A percentile compares a stretch with the other conserved stretches of the same genome.
Evolutionary conservation across 1,140 invertebrate genomes (phyloP).

Genomic region (Lasioglossum albipes): DNA sequence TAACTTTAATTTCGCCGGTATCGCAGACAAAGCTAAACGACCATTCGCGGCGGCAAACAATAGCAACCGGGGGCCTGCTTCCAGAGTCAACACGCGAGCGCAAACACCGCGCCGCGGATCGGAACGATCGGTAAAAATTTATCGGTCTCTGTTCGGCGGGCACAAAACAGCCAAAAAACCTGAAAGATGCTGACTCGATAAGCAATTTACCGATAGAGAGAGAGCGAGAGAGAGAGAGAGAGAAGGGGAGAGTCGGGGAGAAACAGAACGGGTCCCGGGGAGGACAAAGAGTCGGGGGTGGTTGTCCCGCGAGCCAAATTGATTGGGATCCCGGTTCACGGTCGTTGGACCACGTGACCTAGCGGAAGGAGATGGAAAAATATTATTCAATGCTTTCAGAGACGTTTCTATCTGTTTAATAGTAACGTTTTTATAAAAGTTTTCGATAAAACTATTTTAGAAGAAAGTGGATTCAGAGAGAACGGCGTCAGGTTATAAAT

Average conservation of each 20-base stretch:
- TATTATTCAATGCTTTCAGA: no score
- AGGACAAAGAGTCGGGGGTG: not conserved
- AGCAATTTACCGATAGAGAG: conserved; percentile 46
- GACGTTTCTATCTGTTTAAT: no score
- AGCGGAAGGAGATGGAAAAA: conserved; percentile 13
- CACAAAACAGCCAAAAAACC: not conserved
- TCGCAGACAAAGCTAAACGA: not conserved
- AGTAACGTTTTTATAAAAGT: no score
- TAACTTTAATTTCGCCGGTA: not conserved
- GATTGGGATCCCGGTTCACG: conserved; percentile 60
- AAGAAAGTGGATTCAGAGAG: no score
- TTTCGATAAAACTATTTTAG: no score
- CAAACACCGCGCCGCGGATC: not conserved
- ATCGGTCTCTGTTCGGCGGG: conserved; percentile 25
- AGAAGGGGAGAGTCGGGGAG: not conserved
- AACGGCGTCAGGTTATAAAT: no score
- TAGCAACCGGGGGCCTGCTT: not conserved
- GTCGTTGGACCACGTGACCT: conserved; percentile 17
- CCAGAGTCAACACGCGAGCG: not conserved
- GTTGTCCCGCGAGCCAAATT: conserved; percentile 42
- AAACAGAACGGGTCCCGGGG: not conserved
- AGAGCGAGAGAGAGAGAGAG: conserved; percentile 25
- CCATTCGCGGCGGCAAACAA: not conserved
- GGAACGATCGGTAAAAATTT: conserved; percentile 10
- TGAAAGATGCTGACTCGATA: conserved; percentile 56